A percentile compares a stretch with the other conserved stretches of the same genome.
These are phyloP conservation scores for Odontomachus brunneus DNA, from an alignment of 1,140 invertebrate genomes.

Conservation along the genomic window DNA sequence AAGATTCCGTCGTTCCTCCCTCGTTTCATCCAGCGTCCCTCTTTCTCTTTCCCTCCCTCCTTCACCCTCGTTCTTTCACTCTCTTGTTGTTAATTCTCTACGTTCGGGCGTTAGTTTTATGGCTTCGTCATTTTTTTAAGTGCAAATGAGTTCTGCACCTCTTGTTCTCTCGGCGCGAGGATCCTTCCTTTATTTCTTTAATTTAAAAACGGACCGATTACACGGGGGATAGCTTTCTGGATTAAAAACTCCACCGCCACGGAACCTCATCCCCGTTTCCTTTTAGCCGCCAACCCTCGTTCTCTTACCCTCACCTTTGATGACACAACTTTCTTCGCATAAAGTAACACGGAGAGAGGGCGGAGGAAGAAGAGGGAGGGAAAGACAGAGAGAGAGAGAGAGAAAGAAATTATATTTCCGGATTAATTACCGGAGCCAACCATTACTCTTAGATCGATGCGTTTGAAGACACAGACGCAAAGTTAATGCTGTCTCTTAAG, in stretches of 20 bases:
- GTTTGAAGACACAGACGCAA: not conserved
- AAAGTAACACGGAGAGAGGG: slow-evolving; percentile 39
- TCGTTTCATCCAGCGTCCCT: slow-evolving; percentile 19
- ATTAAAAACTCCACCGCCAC: slow-evolving; percentile 77
- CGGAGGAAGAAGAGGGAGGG: not conserved
- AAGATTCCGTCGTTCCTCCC: slow-evolving; percentile 61
- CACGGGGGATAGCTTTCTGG: slow-evolving; percentile 76
- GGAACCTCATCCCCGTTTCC: slow-evolving; percentile 42
- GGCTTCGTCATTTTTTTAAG: slow-evolving; percentile 85
- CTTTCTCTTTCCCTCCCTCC: slow-evolving; percentile 21
- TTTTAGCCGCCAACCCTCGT: slow-evolving; percentile 66
- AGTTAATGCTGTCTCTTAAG: not conserved
- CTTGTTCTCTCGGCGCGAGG: slow-evolving; percentile 51
- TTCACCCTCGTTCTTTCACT: slow-evolving; percentile 44
- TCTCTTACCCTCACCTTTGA: slow-evolving; percentile 54
- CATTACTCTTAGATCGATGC: slow-evolving; percentile 39
- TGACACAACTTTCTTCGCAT: slow-evolving; percentile 58
- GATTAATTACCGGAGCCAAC: slow-evolving; percentile 65
- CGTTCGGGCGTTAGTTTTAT: slow-evolving; percentile 83
- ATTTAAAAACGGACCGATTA: slow-evolving; percentile 82
- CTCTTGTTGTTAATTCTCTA: slow-evolving; percentile 77
- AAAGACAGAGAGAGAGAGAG: slow-evolving; percentile 11
- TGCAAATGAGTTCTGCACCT: slow-evolving; percentile 83
- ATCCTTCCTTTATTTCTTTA: slow-evolving; percentile 81
- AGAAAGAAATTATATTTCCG: slow-evolving; percentile 54